Conservation (phyloP, 1,140 invertebrate species). For the Cecropterus lyciades region DNA sequence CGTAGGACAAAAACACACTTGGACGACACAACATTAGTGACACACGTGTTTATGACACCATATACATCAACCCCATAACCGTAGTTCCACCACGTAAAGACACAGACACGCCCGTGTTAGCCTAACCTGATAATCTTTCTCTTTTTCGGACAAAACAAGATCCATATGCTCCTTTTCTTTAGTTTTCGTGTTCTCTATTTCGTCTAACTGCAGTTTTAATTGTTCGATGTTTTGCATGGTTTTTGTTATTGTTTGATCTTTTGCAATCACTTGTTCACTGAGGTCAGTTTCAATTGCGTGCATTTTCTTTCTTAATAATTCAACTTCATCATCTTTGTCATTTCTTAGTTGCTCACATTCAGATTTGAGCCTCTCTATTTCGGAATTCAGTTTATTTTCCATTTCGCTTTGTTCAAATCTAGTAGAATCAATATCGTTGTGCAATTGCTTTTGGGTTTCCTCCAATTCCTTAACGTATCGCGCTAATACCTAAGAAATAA, state of each 20-base stretch:
- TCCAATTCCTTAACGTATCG: constrained; percentile 52
- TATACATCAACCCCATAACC: constrained; percentile 13
- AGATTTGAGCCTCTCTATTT: constrained; percentile 71
- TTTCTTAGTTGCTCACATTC: constrained; percentile 71
- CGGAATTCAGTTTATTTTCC: constrained; percentile 54
- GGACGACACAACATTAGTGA: constrained; percentile 14
- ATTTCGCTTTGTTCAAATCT: constrained; percentile 53
- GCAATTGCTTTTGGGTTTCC: constrained; percentile 46
- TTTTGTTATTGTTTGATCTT: constrained; percentile 61
- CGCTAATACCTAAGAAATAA: constrained; percentile 61
- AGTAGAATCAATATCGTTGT: constrained; percentile 41
- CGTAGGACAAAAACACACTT: constrained; percentile 10
- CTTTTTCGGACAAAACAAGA: constrained; percentile 50
- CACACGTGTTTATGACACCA: constrained; percentile 8
- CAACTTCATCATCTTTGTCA: constrained; percentile 67
- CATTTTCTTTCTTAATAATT: constrained; percentile 46
- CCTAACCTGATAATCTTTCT: constrained; percentile 65
- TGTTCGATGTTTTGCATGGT: constrained; percentile 57
- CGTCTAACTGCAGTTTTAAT: constrained; percentile 59
- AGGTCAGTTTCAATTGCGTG: constrained; percentile 37
- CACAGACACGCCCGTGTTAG: constrained; percentile 44
- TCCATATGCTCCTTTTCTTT: constrained; percentile 68
- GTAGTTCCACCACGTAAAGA: background rate
- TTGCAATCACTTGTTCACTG: constrained; percentile 43
- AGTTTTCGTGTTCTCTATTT: constrained; percentile 58